Evolutionary conservation across 2,113 vertebrate species (phyloP).

Genomic region (Willisornis vidua): DNA sequence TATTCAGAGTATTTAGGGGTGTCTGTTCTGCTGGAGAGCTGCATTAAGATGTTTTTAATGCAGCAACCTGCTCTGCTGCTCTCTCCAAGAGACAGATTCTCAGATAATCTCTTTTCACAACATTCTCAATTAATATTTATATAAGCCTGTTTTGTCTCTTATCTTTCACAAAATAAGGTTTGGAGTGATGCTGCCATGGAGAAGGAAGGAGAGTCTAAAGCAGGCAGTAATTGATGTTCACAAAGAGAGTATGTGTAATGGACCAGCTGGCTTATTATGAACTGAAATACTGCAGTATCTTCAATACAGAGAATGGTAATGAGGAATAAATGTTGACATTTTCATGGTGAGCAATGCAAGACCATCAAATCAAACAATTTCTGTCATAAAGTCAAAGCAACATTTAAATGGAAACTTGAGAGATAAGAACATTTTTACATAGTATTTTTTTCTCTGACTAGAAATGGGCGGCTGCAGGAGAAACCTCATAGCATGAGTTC

Average conservation of each 20-base stretch:
- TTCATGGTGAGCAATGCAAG: constrained; percentile 53
- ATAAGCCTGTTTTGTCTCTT: constrained; percentile 28
- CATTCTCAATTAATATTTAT: constrained; percentile 49
- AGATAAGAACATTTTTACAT: constrained; percentile 48
- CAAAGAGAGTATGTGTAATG: constrained; percentile 28
- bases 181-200: constrained; percentile 25
- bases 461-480: not conserved
- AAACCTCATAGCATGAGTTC: not conserved
- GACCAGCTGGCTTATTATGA: constrained; percentile 54
- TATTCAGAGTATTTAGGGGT: not conserved
- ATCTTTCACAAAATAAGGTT: constrained; percentile 18
- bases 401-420: constrained; percentile 17
- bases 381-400: constrained; percentile 65
- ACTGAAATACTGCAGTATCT: constrained; percentile 38
- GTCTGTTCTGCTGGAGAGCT: not conserved
- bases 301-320: constrained; percentile 25
- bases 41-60: constrained; percentile 3
- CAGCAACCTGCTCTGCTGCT: not conserved
- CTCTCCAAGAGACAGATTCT: constrained; percentile 26
- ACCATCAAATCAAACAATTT: constrained; percentile 62
- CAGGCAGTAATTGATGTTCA: constrained; percentile 49
- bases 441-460: not conserved
- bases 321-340: constrained; percentile 55
- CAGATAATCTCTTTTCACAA: constrained; percentile 40
- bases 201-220: constrained; percentile 37